Conservation (phyloP, 2,113 vertebrate species). For the Falcunculus frontatus region DNA sequence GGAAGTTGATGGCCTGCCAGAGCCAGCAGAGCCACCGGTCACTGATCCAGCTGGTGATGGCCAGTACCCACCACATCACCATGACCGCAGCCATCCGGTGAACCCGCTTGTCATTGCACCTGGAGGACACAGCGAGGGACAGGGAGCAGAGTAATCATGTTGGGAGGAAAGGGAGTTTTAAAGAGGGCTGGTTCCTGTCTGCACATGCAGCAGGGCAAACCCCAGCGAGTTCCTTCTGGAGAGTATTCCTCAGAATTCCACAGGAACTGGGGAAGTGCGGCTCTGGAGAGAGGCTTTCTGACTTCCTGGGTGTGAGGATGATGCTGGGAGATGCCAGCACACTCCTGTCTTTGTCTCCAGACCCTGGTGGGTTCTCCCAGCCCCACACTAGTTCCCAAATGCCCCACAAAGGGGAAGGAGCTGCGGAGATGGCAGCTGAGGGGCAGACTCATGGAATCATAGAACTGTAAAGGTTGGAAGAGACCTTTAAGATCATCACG, state of each 20-base stretch:
- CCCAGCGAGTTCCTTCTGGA: not conserved
- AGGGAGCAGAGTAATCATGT: rapidly evolving
- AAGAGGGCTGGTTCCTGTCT: not conserved
- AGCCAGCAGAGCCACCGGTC: slow-evolving; percentile 86
- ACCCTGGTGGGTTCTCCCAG: not conserved
- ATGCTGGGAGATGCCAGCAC: not conserved
- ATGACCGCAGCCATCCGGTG: slow-evolving; percentile 68
- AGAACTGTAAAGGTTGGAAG: not conserved
- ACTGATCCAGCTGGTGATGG: slow-evolving; percentile 89
- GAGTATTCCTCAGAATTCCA: not conserved
- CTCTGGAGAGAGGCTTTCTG: not conserved
- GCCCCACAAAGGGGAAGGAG: not conserved
- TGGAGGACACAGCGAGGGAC: slow-evolving; percentile 4
- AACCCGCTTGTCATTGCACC: slow-evolving; percentile 76
- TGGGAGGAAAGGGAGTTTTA: not conserved
- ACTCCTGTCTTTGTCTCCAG: not conserved
- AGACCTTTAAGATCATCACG: not conserved
- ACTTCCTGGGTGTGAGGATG: not conserved
- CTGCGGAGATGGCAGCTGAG: not conserved
- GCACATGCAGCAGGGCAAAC: not conserved
- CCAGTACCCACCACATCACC: slow-evolving; percentile 79
- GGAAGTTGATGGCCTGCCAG: slow-evolving; percentile 87
- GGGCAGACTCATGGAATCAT: not conserved
- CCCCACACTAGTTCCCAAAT: not conserved
- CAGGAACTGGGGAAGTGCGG: not conserved